These are phyloP conservation scores for Drosophila tanythrix DNA, from an alignment of 2,888 invertebrate genomes.

Conservation along the genomic window DNA sequence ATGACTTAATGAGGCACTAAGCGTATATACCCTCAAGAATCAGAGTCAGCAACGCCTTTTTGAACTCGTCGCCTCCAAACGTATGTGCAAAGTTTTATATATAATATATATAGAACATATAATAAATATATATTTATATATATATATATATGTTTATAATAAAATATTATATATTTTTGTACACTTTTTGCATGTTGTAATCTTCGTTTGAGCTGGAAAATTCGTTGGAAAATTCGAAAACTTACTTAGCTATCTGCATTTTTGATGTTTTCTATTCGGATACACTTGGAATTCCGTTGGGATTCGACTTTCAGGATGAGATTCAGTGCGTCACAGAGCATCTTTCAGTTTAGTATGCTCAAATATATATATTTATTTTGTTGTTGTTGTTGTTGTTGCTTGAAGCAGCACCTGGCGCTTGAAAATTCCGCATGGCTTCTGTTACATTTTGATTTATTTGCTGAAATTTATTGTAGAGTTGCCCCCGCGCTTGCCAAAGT, in stretches of 20 bases:
- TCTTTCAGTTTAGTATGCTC: not conserved
- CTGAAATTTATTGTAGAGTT: conserved; percentile 78
- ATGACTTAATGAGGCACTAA: not conserved
- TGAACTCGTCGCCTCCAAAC: not conserved
- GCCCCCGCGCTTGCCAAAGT: conserved; percentile 48
- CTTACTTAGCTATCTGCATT: not conserved
- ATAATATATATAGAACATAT: not conserved
- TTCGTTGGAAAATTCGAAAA: not conserved
- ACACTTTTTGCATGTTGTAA: not conserved
- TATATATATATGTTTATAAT: not conserved
- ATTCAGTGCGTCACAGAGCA: conserved; percentile 11
- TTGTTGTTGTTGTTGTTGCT: conserved; percentile 8
- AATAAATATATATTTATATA: not conserved
- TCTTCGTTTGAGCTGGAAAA: not conserved
- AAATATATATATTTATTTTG: not conserved
- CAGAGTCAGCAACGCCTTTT: not conserved
- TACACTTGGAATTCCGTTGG: not conserved
- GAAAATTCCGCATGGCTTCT: conserved; percentile 72
- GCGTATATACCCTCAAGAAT: not conserved
- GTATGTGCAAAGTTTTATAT: not conserved
- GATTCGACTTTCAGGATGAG: not conserved
- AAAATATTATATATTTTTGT: no score
- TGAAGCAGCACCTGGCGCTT: conserved; percentile 68
- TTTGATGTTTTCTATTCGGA: not conserved
- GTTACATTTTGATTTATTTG: conserved; percentile 79